These are phyloP conservation scores for Epinotia demarniana DNA, from an alignment of 2,888 invertebrate species.

Conservation along the genomic window DNA sequence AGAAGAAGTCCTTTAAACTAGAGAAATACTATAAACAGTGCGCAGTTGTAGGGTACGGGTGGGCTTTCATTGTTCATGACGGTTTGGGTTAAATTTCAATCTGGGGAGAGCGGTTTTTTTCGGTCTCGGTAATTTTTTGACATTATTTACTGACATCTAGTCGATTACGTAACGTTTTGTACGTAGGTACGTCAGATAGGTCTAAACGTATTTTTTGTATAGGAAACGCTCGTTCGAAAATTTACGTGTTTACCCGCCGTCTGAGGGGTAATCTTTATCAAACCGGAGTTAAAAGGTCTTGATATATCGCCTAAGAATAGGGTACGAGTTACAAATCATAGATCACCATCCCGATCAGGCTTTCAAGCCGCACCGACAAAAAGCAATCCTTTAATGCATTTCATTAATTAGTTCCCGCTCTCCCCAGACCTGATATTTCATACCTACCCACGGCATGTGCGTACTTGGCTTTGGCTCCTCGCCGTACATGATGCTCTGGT, in stretches of 20 bases:
- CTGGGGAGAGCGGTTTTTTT: too few relatives aligned
- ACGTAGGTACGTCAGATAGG: too few relatives aligned
- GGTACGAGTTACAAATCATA: conserved; percentile 8
- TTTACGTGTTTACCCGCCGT: neutral
- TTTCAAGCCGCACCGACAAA: conserved; percentile 9
- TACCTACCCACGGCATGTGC: neutral
- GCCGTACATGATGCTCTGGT: conserved; percentile 22
- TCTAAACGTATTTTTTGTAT: neutral
- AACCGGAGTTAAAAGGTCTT: too few relatives aligned
- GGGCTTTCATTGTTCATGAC: too few relatives aligned
- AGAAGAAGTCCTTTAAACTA: too few relatives aligned
- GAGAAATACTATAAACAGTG: too few relatives aligned
- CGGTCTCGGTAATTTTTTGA: too few relatives aligned
- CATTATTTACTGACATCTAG: too few relatives aligned
- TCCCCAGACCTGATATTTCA: conserved; percentile 32
- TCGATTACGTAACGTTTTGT: too few relatives aligned
- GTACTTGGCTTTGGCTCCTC: conserved; percentile 30
- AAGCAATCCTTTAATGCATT: conserved; percentile 40
- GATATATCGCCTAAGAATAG: neutral
- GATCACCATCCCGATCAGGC: neutral
- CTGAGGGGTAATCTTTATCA: too few relatives aligned
- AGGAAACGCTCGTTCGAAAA: neutral
- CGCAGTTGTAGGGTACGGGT: too few relatives aligned
- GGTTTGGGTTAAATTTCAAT: too few relatives aligned
- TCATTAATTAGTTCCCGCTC: conserved; percentile 32